phyloP scores from a whole-genome alignment of 1,140 invertebrate genomes.

The Drosophila mayri region DNA sequence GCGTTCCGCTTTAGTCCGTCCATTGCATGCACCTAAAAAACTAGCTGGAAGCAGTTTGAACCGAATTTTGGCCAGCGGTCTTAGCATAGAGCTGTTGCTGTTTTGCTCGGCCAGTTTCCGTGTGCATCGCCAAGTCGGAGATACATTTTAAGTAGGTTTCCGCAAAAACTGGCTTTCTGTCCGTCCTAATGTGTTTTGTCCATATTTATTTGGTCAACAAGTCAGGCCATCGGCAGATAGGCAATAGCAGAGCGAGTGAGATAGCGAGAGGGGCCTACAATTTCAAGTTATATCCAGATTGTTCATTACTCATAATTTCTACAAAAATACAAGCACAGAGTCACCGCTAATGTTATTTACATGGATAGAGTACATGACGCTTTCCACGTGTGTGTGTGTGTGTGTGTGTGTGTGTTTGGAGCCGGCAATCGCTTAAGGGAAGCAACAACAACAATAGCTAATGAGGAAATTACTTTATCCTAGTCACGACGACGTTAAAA shows the following conservation, averaged over 20 bases:
- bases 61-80: constrained; percentile 45
- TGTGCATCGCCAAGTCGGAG: constrained; percentile 51
- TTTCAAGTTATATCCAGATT: constrained; percentile 67
- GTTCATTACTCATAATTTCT: constrained; percentile 71
- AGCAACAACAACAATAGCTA: constrained; percentile 2
- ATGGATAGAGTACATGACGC: neutral
- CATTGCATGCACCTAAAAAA: constrained; percentile 56
- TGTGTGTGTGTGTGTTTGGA: constrained; percentile 2
- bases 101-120: constrained; percentile 43
- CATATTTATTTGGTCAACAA: constrained; percentile 44
- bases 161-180: constrained; percentile 41
- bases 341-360: constrained; percentile 35
- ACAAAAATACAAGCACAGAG: constrained; percentile 13
- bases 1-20: constrained; percentile 31
- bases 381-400: neutral
- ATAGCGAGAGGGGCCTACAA: constrained; percentile 1
- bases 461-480: neutral
- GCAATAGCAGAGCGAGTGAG: constrained; percentile 28
- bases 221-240: constrained; percentile 17
- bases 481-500: neutral
- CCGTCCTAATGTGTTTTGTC: constrained; percentile 56
- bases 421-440: constrained; percentile 42
- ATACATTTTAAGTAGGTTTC: constrained; percentile 48
- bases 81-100: constrained; percentile 10
- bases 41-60: constrained; percentile 72